Evolutionary conservation across 2,113 vertebrate species (phyloP).

Genomic region (Rhinichthys klamathensis): DNA sequence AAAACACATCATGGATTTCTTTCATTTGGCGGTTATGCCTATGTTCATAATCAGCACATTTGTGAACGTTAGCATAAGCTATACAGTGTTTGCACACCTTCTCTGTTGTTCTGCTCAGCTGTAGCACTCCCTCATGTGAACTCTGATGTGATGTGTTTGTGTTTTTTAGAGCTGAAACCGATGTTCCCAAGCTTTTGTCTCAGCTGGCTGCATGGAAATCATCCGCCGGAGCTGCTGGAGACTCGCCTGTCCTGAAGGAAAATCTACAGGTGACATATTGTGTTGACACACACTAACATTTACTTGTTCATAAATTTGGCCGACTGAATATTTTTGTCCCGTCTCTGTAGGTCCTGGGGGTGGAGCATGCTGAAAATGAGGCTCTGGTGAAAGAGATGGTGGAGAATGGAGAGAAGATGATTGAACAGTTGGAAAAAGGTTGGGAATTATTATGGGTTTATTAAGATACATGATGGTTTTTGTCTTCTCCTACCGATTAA

Average conservation of each 20-base stretch:
- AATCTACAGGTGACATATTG: constrained; percentile 81
- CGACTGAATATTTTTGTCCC: not conserved
- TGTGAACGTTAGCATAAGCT: not conserved
- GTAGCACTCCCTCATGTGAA: constrained; percentile 8
- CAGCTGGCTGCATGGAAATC: constrained; percentile 84
- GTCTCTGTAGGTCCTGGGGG: constrained; percentile 78
- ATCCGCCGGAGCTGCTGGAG: constrained; percentile 77
- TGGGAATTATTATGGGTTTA: constrained; percentile 23
- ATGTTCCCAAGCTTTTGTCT: constrained; percentile 75
- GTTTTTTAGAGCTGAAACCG: constrained; percentile 48
- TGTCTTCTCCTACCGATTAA: not conserved
- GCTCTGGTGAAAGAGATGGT: constrained; percentile 74
- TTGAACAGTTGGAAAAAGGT: constrained; percentile 89
- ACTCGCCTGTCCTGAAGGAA: constrained; percentile 78
- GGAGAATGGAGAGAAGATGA: constrained; percentile 75
- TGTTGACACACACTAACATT: not conserved
- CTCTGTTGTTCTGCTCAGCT: not conserved
- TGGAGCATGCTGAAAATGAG: constrained; percentile 76
- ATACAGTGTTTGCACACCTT: not conserved
- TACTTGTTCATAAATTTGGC: not conserved
- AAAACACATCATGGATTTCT: not conserved
- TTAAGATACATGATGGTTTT: not conserved
- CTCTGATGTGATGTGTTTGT: constrained; percentile 6
- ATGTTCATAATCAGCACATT: not conserved
- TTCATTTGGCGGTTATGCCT: not conserved